Base-by-base conservation (phyloP, 2,888 invertebrate species). In the Megalurothrips usitatus region DNA sequence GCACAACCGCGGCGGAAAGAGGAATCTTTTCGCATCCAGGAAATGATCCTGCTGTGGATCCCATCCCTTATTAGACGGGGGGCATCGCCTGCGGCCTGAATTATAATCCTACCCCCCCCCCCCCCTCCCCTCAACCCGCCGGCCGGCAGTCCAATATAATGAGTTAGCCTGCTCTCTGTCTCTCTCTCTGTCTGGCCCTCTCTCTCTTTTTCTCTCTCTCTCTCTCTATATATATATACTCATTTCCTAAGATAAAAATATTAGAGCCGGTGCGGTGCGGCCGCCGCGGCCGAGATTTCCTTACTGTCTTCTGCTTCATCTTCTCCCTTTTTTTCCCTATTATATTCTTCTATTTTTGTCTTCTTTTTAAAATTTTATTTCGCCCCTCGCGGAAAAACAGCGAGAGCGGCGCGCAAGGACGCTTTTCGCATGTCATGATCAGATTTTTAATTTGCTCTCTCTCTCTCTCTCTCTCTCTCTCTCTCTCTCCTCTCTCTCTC, bases 371-470 rank as follows among this genome's bases (percentile, higher is more conserved):
- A n/a, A n/a, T n/a, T n/a, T n/a, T n/a, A n/a, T n/a, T n/a, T n/a
- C n/a, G n/a, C n/a, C n/a, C n/a, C 52, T 52, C 58, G 17, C 58
- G 58, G 19, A 58, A 14, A 19, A 58, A 58, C 58, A 58, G 58
- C 34, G 3, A 43, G 34, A 43, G 34, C 34, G 34, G 34, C 34
- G 34, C 58, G 58, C 58, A 58, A 19, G 58, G 58, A 58, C 58
- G 17, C 58, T 58, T 58, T 58, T 58, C 58, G 68, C 68, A 12
- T 75, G 68, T 75, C 68, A 75, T 75, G 68, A 75, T 75, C 68
- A 75, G 68, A 75, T 75, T 75, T 75, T 75, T 75, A 75, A 75
- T 75, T 75, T 75, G 68, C 68, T 75, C 68, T 75, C 23, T n/a
- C 68, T 17, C 52, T 12, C 58, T 58, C 34, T 43, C 34, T 43